Evolutionary conservation across 2,888 invertebrate genomes (phyloP).

Genomic region (Rhodophaea formosa): DNA sequence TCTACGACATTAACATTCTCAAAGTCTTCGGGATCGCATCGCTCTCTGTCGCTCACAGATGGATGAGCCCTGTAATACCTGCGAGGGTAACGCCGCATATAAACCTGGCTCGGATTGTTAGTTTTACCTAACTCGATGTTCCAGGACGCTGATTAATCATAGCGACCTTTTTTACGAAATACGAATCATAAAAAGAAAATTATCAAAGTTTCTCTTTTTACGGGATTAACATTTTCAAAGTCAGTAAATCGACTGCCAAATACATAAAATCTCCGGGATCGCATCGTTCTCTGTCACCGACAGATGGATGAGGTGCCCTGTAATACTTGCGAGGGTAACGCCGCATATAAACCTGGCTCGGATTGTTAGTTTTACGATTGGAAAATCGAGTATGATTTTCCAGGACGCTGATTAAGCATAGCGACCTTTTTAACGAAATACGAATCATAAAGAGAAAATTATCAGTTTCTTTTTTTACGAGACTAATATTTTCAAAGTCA

Average conservation of each 20-base stretch:
- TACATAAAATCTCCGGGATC: background rate
- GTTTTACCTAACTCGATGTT: background rate
- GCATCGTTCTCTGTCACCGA: background rate
- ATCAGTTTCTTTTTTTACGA: too few relatives aligned
- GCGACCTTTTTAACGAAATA: too few relatives aligned
- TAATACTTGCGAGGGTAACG: background rate
- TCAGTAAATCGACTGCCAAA: too few relatives aligned
- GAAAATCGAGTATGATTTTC: background rate
- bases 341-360: background rate
- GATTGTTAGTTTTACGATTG: background rate
- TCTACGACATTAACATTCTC: too few relatives aligned
- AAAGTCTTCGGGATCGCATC: background rate
- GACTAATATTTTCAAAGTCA: background rate
- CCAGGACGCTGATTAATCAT: constrained; percentile 11
- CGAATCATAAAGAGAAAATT: too few relatives aligned
- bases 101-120: background rate
- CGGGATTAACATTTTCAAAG: background rate
- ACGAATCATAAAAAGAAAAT: too few relatives aligned
- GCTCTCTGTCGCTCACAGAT: background rate
- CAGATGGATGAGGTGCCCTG: background rate
- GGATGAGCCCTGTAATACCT: background rate
- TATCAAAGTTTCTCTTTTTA: too few relatives aligned
- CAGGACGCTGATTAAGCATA: constrained; percentile 10
- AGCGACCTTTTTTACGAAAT: too few relatives aligned
- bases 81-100: background rate